Percentiles rank a stretch among this genome's conserved stretches.
Evolutionary conservation across 2,888 invertebrate species (phyloP).

Genomic region (Synanthedon tipuliformis): DNA sequence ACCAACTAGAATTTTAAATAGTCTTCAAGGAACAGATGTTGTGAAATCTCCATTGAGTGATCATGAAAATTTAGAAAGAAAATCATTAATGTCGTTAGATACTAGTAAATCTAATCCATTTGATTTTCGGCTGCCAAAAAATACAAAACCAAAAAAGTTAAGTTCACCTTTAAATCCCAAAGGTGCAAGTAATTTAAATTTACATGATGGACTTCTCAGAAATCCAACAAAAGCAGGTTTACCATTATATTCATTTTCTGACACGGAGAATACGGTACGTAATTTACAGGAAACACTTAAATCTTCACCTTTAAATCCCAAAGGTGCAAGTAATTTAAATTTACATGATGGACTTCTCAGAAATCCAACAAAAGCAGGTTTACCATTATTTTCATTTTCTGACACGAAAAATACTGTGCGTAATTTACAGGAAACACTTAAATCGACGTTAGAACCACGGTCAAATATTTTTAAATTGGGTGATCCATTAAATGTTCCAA

Average conservation of each 20-base stretch:
- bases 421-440: conserved; percentile 28
- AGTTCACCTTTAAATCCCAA: not conserved
- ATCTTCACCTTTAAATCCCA: conserved; percentile 5
- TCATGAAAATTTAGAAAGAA: not conserved
- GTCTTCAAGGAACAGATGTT: not conserved
- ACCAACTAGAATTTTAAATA: not conserved
- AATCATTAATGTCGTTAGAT: not conserved
- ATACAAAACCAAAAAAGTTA: not conserved
- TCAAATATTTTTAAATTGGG: not conserved
- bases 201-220: not conserved
- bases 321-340: not conserved
- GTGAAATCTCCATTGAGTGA: not conserved
- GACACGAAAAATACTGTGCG: conserved; percentile 31
- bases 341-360: not conserved
- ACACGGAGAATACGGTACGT: conserved; percentile 29
- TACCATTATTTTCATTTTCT: conserved; percentile 12
- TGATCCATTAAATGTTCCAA: conserved; percentile 6
- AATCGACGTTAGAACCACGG: conserved; percentile 17
- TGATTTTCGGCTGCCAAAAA: not conserved
- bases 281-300: conserved; percentile 29
- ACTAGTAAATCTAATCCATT: not conserved
- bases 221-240: not conserved
- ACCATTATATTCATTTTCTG: conserved; percentile 14
- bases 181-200: not conserved
- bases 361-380: not conserved